phyloP scores from a whole-genome alignment of 64 coral and sea anemone genomes.

The Montipora cactus region DNA sequence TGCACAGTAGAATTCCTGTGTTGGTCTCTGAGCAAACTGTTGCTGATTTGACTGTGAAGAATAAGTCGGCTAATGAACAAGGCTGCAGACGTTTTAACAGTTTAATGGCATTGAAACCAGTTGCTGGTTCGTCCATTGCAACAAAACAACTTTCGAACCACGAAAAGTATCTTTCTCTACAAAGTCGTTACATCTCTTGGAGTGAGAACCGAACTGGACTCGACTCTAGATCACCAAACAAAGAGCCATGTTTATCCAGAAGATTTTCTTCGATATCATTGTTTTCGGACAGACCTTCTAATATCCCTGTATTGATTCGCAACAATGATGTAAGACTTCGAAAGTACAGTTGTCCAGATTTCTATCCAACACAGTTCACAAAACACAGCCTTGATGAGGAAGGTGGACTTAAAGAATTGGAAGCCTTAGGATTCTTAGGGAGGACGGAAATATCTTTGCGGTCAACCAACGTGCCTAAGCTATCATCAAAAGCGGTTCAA shows the following conservation, averaged over 20 bases:
- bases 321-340: slow-evolving; percentile 53
- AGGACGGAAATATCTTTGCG: background rate
- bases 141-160: background rate
- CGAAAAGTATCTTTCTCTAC: background rate
- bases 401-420: background rate
- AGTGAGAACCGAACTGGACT: background rate
- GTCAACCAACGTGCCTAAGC: background rate
- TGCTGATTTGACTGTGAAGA: background rate
- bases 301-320: slow-evolving; percentile 43
- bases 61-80: background rate
- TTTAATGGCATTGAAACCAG: background rate
- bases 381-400: background rate
- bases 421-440: background rate
- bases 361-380: background rate
- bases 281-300: background rate
- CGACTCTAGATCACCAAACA: background rate
- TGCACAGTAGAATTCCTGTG: background rate
- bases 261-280: slow-evolving; percentile 5
- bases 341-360: slow-evolving; percentile 57
- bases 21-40: background rate
- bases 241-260: background rate
- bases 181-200: background rate
- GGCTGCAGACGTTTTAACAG: background rate
- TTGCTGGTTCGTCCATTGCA: background rate
- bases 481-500: background rate